phyloP scores from a whole-genome alignment of 1,140 invertebrate genomes.

The Acromyrmex heyeri region DNA sequence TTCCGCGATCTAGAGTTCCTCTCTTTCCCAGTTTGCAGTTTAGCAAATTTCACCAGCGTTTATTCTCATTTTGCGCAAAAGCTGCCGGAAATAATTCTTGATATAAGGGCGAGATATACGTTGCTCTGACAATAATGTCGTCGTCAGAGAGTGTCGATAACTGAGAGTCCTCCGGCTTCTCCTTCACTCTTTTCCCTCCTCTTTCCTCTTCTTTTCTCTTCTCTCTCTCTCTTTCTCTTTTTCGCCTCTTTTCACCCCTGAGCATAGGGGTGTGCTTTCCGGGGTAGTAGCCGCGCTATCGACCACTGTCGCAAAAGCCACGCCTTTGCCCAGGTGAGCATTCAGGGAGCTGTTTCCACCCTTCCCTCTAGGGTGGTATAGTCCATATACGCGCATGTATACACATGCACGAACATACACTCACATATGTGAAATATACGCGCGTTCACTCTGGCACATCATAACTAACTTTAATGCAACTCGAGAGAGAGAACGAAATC shows the following conservation, averaged over 20 bases:
- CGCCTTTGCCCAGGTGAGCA: slow-evolving; percentile 80
- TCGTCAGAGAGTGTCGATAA: slow-evolving; percentile 66
- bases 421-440: slow-evolving; percentile 20
- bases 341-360: slow-evolving; percentile 72
- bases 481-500: slow-evolving; percentile 43
- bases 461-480: slow-evolving; percentile 56
- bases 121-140: slow-evolving; percentile 46
- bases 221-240: slow-evolving; percentile 21
- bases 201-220: slow-evolving; percentile 5
- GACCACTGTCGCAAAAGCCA: slow-evolving; percentile 80
- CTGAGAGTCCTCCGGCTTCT: slow-evolving; percentile 65
- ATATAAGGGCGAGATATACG: slow-evolving; percentile 34
- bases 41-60: slow-evolving; percentile 42
- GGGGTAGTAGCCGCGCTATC: slow-evolving; percentile 73
- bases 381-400: neutral
- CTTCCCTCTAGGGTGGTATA: slow-evolving; percentile 27
- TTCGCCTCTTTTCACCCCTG: slow-evolving; percentile 29
- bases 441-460: slow-evolving; percentile 31
- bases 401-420: neutral
- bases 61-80: slow-evolving; percentile 51
- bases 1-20: slow-evolving; percentile 12
- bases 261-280: slow-evolving; percentile 70
- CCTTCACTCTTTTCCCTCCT: slow-evolving; percentile 31
- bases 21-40: neutral
- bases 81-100: slow-evolving; percentile 57